Evolutionary conservation across 1,140 invertebrate genomes (phyloP), one percentile per base, ranked within the genome.

Genomic region (Lordiphosa clarofinis): DNA sequence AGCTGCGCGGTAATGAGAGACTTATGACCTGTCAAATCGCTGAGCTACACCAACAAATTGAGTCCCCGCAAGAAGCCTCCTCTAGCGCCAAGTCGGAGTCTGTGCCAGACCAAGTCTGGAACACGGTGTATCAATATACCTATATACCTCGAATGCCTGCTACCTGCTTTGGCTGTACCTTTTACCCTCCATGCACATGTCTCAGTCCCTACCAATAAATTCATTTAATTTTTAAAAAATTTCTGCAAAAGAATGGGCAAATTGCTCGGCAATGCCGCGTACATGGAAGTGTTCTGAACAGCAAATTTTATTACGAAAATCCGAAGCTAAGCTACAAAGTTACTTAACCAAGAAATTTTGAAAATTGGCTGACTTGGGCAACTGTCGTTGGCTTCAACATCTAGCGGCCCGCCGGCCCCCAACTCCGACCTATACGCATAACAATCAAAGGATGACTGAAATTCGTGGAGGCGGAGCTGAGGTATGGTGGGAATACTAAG

Each of bases 281-380:
- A 67, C 71, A 82, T 88, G 87, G 87, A 88, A 88, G 87, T 88
- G 87, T 88, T 88, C 87, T 88, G 87, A 88, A 88, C 87, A 88
- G 87, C 75, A 87, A 87, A 88, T 84, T 28, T 70, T 88, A 75
- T 88, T 86, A 88, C 75, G 75, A 84, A 88, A 88, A 88, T 88
- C 87, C 87, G 87, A 88, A 88, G 87, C 87, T 88, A 88, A 88
- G 87, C 87, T 88, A 88, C 87, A 73, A 88, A 88, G 87, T 88
- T 88, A 88, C 87, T 88, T 88, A 88, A 88, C 87, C 84, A 88
- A 88, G 82, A 88, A 88, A 88, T 88, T 88, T 88, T 88, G 87
- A 88, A 84, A 88, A 86, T 28, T 81, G 87, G 79, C 82, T 76
- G 82, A 88, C 82, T 73, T 73, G 86, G 87, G 74, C 82, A 86